A percentile compares a stretch with the other conserved stretches of the same genome.
Evolutionary conservation across 2,797 vertebrate genomes (phyloP).

Genomic region (Harpagifer antarcticus): DNA sequence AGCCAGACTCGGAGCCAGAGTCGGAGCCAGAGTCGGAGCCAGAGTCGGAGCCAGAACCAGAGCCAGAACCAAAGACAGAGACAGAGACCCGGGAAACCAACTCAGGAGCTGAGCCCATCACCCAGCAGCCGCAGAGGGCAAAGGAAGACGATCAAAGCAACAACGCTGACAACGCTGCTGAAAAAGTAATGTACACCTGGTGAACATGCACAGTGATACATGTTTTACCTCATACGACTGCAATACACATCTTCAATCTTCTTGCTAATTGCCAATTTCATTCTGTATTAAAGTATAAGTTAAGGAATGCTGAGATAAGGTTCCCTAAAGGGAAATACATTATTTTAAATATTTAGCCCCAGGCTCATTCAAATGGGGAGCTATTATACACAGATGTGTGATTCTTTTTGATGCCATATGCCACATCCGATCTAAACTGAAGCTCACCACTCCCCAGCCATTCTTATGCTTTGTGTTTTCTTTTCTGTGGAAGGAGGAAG

Average conservation of each 20-base stretch:
- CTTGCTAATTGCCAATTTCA: background rate
- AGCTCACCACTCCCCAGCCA: background rate
- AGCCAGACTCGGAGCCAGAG: slow-evolving; percentile 36
- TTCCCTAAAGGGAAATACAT: background rate
- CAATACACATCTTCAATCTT: background rate
- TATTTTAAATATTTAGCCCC: background rate
- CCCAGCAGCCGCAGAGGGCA: slow-evolving; percentile 77
- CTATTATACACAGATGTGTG: background rate
- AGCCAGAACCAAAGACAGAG: slow-evolving; percentile 28
- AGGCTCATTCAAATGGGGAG: background rate
- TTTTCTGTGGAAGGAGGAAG: slow-evolving; percentile 68
- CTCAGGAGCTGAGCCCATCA: slow-evolving; percentile 63
- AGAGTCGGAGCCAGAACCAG: background rate
- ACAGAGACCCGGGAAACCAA: slow-evolving; percentile 27
- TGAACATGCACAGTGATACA: background rate
- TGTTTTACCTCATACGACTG: background rate
- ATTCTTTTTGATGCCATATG: background rate
- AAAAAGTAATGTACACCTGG: slow-evolving; percentile 64
- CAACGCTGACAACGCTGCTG: slow-evolving; percentile 41
- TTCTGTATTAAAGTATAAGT: too few relatives aligned
- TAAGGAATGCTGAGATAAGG: too few relatives aligned
- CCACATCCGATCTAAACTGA: background rate
- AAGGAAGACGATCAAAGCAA: slow-evolving; percentile 19
- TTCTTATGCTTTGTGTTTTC: slow-evolving; percentile 13
- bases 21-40: slow-evolving; percentile 32